A percentile compares a stretch with the other conserved stretches of the same genome.
These are phyloP conservation scores for Sepioteuthis lessoniana DNA, from an alignment of 2,888 invertebrate species.

Conservation along the genomic window DNA sequence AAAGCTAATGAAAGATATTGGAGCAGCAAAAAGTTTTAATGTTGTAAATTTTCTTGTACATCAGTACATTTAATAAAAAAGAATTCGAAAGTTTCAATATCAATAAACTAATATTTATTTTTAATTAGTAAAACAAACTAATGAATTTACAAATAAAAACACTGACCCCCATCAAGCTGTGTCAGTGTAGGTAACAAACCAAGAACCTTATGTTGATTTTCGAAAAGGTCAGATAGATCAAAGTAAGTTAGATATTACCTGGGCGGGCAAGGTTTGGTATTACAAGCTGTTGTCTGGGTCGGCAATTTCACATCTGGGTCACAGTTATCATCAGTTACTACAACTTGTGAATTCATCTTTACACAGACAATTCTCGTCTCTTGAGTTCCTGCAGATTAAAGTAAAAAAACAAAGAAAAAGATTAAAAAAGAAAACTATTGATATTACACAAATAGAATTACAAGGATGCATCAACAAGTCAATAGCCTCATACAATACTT, in stretches of 20 bases:
- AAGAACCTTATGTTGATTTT: background rate
- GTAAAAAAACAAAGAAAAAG: background rate
- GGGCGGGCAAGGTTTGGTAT: conserved; percentile 86
- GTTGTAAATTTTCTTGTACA: too few species aligned
- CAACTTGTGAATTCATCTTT: conserved; percentile 79
- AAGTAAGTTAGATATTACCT: conserved; percentile 73
- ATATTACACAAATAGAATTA: background rate
- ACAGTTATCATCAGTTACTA: conserved; percentile 82
- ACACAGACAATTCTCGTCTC: conserved; percentile 84
- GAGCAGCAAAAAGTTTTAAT: too few species aligned
- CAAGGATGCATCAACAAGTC: too few species aligned
- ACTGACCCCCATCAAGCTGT: too few species aligned
- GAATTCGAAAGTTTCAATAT: too few species aligned
- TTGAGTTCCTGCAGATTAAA: conserved; percentile 79
- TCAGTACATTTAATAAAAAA: too few species aligned
- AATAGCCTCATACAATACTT: too few species aligned
- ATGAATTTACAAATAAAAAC: too few species aligned
- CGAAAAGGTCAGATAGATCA: background rate
- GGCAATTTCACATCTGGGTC: conserved; percentile 79
- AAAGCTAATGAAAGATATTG: too few species aligned
- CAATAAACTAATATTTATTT: too few species aligned
- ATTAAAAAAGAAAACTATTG: background rate
- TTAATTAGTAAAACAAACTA: too few species aligned
- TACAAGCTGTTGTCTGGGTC: conserved; percentile 80
- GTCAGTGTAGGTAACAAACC: too few species aligned